phyloP scores from a whole-genome alignment of 1,140 invertebrate genomes.

The Brachionus manjavacas region DNA sequence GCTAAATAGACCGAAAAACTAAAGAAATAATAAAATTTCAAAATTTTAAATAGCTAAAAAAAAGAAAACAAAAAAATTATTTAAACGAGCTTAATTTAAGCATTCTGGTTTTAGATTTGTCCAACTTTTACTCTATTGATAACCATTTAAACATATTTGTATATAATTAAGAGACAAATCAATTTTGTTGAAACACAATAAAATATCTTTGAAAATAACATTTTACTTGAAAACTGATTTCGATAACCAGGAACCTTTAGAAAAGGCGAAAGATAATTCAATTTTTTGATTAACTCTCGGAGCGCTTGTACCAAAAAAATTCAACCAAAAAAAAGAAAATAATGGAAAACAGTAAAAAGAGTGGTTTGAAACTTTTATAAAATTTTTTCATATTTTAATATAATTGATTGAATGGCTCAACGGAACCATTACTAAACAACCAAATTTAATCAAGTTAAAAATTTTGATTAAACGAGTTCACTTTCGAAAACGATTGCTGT shows the following conservation, averaged over 20 bases:
- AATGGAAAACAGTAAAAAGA: neutral
- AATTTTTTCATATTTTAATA: neutral
- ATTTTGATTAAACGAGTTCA: neutral
- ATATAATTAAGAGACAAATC: slow-evolving; percentile 19
- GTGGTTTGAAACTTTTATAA: neutral
- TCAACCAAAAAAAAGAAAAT: neutral
- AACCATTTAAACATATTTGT: neutral
- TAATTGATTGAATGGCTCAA: neutral
- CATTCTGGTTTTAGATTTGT: neutral
- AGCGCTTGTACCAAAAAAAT: neutral
- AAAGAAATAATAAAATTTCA: neutral
- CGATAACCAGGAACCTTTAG: neutral
- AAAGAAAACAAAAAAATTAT: neutral
- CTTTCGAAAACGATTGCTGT: neutral
- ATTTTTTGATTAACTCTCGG: neutral
- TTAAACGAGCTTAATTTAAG: slow-evolving; percentile 19
- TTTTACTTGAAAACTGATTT: slow-evolving; percentile 17
- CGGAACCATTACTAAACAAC: neutral
- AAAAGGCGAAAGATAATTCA: slow-evolving; percentile 3
- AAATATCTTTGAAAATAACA: neutral
- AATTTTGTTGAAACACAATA: neutral
- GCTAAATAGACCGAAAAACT: neutral
- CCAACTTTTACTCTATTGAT: neutral
- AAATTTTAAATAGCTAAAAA: neutral
- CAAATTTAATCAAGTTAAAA: neutral